Evolutionary conservation across 2,113 vertebrate genomes (phyloP).

Genomic region (Siphamia tubifer): DNA sequence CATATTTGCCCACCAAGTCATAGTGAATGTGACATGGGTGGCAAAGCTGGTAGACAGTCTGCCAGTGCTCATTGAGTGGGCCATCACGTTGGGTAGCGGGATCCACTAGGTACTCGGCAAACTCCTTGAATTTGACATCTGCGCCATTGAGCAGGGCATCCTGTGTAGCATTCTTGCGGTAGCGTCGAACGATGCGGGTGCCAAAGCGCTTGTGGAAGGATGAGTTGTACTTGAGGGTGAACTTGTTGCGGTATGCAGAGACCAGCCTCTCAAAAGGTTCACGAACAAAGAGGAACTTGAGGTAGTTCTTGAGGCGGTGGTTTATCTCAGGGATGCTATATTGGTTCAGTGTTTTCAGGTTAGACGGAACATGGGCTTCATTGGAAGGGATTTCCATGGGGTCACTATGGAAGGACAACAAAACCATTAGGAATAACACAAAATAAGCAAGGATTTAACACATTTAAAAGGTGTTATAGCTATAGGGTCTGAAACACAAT

Average conservation of each 20-base stretch:
- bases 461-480: too few species aligned
- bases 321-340: constrained; percentile 97
- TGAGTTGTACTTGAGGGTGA: constrained; percentile 98
- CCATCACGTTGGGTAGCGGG: constrained; percentile 92
- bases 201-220: constrained; percentile 98
- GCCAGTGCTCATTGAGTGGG: constrained; percentile 98
- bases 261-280: constrained; percentile 97
- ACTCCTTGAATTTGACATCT: constrained; percentile 93
- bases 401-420: constrained; percentile 66
- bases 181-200: constrained; percentile 92
- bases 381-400: constrained; percentile 97
- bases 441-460: too few species aligned
- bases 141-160: constrained; percentile 88
- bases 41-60: constrained; percentile 93
- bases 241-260: constrained; percentile 98
- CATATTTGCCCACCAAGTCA: constrained; percentile 96
- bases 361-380: constrained; percentile 92
- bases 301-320: constrained; percentile 95
- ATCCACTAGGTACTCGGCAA: constrained; percentile 91
- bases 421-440: not conserved
- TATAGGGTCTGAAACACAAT: too few species aligned
- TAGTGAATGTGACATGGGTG: constrained; percentile 98
- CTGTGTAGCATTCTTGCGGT: constrained; percentile 93
- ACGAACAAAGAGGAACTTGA: constrained; percentile 97
- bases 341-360: constrained; percentile 95